Base-by-base conservation (phyloP, 2,888 invertebrate genomes). In the Phengaris arion region DNA sequence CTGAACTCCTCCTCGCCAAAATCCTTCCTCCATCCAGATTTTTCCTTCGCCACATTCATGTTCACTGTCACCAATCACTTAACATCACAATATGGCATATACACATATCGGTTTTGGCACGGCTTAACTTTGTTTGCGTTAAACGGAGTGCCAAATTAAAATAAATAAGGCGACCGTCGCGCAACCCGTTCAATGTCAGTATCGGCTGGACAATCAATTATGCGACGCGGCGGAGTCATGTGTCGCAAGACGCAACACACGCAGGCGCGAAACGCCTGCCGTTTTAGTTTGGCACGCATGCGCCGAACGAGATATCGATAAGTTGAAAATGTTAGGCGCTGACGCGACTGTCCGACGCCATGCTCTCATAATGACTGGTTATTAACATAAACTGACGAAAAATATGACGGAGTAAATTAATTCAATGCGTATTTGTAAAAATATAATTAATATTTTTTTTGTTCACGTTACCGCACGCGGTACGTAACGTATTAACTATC, bases 151-250 rank as follows among this genome's bases (percentile, higher is more conserved):
- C 86, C 86, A 86, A 90, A 89, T 86, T 83, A 82, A 84, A 86
- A 88, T 86, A 85, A 85, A 86, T 85, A 85, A 85, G 86, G 84
- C 88, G 87, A 80, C 86, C 85, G 88, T 80, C 85, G 87, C 82
- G 85, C 87, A 72, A 81, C 78, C 78, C 81, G 82, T 82, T 89
- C 93, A 93, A 93, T 93, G 92, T 92, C 93, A 92, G 89, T 90
- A 92, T 89, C 87, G 91, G 89, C 87, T 88, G 90, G 88, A 86
- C 91, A 88, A 92, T 91, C 88, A 92, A 91, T 92, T 91, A 92
- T 89, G 91, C 89, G 92, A 92, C 91, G 90, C 80, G 83, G 90
- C 80, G 83, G 86, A 88, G 85, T 82, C 86, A 88, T 87, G 88
- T 89, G 89, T 88, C 87, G 89, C 88, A 85, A 87, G 78, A 81